Percentiles rank a stretch among this genome's conserved stretches.
phyloP scores from a whole-genome alignment of 2,888 invertebrate species.

The Crepidodera aurea region DNA sequence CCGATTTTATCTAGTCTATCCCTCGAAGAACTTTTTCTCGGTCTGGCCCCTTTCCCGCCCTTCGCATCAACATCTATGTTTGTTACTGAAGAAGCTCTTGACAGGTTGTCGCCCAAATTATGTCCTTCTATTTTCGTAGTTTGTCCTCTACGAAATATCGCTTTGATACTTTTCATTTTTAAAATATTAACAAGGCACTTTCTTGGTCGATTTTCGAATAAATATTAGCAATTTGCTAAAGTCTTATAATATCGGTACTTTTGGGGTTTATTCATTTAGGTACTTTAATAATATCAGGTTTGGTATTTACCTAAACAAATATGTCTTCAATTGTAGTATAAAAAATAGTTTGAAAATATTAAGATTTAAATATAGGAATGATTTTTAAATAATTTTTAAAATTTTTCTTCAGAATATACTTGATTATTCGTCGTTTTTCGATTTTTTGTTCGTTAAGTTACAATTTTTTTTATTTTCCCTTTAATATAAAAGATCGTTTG shows the following conservation, averaged over 20 bases:
- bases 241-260: neutral
- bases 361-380: too few species aligned
- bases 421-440: too few species aligned
- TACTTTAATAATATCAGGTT: too few species aligned
- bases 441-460: too few species aligned
- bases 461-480: too few species aligned
- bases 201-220: slow-evolving; percentile 26
- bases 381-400: neutral
- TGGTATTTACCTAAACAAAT: too few species aligned
- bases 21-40: slow-evolving; percentile 61
- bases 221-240: too few species aligned
- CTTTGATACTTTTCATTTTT: slow-evolving; percentile 91
- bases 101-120: slow-evolving; percentile 59
- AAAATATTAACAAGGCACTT: slow-evolving; percentile 9
- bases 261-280: too few species aligned
- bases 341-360: too few species aligned
- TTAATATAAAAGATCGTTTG: too few species aligned
- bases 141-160: slow-evolving; percentile 89
- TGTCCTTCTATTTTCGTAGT: slow-evolving; percentile 62
- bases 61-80: slow-evolving; percentile 71
- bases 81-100: slow-evolving; percentile 71
- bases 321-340: too few species aligned
- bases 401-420: too few species aligned
- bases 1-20: slow-evolving; percentile 54
- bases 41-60: slow-evolving; percentile 61